phyloP scores from a whole-genome alignment of 2,113 vertebrate species.

The Serilophus lunatus region DNA sequence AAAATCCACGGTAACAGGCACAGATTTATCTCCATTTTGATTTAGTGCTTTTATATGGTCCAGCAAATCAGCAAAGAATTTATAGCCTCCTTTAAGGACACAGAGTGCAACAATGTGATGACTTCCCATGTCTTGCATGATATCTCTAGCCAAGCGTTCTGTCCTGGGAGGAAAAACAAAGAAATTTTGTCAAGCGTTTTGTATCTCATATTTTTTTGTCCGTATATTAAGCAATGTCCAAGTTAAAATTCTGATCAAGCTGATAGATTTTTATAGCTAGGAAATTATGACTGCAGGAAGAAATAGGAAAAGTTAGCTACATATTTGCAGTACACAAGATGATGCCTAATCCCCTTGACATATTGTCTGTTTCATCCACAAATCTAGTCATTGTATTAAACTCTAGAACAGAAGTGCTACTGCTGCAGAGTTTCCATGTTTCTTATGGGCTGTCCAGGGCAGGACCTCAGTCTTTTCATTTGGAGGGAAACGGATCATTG shows the following conservation, averaged over 20 bases:
- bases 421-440: neutral
- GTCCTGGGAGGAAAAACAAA: conserved; percentile 65
- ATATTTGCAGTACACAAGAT: neutral
- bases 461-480: neutral
- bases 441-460: neutral
- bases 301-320: neutral
- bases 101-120: conserved; percentile 84
- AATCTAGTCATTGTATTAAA: neutral
- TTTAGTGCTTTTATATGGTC: conserved; percentile 85
- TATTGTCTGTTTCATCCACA: neutral
- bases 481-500: neutral
- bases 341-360: neutral
- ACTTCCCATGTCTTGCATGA: conserved; percentile 81
- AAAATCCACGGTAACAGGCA: conserved; percentile 85
- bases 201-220: neutral
- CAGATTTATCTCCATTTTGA: conserved; percentile 81
- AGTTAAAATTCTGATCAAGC: neutral
- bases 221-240: neutral
- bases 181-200: neutral
- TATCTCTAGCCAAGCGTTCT: conserved; percentile 83
- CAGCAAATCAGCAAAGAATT: conserved; percentile 87
- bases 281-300: neutral
- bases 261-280: neutral
- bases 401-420: neutral
- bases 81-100: conserved; percentile 87